Base-by-base conservation (phyloP, 2,888 invertebrate genomes). In the Leptothorax acervorum region DNA sequence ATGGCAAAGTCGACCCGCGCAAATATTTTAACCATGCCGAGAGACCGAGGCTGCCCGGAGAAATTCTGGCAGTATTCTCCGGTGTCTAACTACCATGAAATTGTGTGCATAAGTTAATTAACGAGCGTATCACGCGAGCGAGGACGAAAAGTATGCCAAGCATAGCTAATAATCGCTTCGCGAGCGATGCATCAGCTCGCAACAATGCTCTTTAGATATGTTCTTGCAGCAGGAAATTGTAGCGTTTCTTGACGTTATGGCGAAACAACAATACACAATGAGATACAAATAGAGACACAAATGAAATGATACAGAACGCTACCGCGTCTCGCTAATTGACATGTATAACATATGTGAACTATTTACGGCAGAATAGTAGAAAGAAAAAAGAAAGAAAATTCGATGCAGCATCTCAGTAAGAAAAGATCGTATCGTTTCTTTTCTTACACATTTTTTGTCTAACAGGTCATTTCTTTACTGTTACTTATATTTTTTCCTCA, bases 31-130 rank as follows among this genome's bases (percentile, higher is more conserved):
- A 28, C 6, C n/a, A 11, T 39, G 39, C 1, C n/a, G 55, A 15
- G 60, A 31, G 74, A 45, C 31, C 12, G n/a, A 65, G 39, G 28
- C 39, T 42, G 18, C 48, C 35, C 15, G 53, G 65, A 81, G 60
- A 62, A 71, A 62, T 71, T 68, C 45, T 68, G 31, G 57, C 45
- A 18, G 39, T 66, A 15, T 57, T 78, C 63, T 51, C 51, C 31
- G 23, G 11, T 18, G 39, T 70, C 35, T 68, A 79, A 48, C 35
- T 60, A 35, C 60, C 35, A 23, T 79, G 60, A 79, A 79, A 81
- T 71, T 71, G 57, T 71, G 51, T 62, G n/a, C 45, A 70, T 79
- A 71, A 79, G 48, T 71, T 81, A 62, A 60, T 68, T 68, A 68
- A 79, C 57, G 8, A 48, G 48, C 2, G 60, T 23, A 81, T 81